Conservation (phyloP, 2,113 vertebrate species). For the Promerops cafer region DNA sequence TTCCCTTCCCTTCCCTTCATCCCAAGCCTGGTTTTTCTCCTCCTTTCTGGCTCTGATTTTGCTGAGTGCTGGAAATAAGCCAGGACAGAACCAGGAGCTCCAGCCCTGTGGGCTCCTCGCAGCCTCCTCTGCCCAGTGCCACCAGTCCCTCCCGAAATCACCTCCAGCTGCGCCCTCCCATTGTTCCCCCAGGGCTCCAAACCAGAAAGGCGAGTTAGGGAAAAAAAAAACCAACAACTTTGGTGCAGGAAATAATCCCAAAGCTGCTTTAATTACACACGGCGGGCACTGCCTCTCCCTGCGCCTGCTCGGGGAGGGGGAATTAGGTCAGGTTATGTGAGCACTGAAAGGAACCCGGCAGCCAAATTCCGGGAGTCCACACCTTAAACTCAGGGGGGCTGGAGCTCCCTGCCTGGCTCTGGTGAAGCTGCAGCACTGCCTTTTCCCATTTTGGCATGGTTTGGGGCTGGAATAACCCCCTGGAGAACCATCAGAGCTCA, state of each 20-base stretch:
- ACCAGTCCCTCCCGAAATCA: neutral
- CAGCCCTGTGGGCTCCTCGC: neutral
- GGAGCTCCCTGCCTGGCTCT: neutral
- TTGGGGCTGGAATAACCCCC: neutral
- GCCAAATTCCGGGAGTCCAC: neutral
- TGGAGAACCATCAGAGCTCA: accelerated
- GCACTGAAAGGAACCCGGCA: neutral
- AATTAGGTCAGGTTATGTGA: neutral
- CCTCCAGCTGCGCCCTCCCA: neutral
- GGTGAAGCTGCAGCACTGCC: neutral
- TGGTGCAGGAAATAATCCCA: neutral
- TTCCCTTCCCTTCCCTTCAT: neutral
- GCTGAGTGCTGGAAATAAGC: neutral
- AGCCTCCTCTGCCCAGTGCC: neutral
- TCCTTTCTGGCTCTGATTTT: neutral
- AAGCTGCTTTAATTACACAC: neutral
- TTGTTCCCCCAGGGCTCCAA: conserved; percentile 19
- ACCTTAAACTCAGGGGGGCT: neutral
- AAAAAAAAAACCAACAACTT: neutral
- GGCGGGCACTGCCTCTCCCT: neutral
- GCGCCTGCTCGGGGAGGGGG: neutral
- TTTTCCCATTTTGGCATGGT: neutral
- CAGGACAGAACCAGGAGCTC: neutral
- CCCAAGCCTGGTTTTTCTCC: neutral
- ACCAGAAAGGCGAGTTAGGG: conserved; percentile 14